phyloP scores from a whole-genome alignment of 2,113 vertebrate species.

The Eulemur rufifrons region DNA sequence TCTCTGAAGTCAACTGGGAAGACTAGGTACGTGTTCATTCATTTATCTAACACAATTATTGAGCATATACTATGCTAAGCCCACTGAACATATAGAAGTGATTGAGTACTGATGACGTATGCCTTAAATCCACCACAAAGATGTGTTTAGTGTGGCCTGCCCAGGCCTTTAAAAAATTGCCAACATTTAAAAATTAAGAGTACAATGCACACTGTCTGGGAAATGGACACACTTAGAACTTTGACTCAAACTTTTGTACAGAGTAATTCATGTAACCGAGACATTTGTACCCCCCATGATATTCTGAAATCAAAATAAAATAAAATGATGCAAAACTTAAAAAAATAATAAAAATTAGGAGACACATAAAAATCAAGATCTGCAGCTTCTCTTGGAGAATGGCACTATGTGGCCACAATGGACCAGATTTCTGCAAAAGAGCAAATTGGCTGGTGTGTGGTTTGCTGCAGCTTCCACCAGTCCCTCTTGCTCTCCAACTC shows the following conservation, averaged over 20 bases:
- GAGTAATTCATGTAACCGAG: too few relatives aligned
- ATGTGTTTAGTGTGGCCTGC: neutral
- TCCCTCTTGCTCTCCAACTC: too few relatives aligned
- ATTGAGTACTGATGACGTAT: rapidly evolving
- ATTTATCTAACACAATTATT: neutral
- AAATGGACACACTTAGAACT: too few relatives aligned
- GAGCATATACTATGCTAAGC: neutral
- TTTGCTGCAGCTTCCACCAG: neutral
- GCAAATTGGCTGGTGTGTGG: neutral
- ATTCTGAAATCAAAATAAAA: too few relatives aligned
- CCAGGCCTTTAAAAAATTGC: neutral
- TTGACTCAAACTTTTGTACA: too few relatives aligned
- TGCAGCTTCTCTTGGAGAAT: neutral
- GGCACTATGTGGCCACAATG: neutral
- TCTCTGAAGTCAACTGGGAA: neutral
- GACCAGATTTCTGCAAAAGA: neutral
- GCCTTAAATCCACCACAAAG: neutral
- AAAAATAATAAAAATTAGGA: too few relatives aligned
- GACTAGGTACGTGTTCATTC: neutral
- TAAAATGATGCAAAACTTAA: too few relatives aligned
- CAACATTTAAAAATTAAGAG: neutral
- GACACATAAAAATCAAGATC: neutral
- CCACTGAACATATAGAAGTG: neutral
- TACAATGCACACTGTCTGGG: too few relatives aligned
- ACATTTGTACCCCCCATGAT: too few relatives aligned